phyloP scores from a whole-genome alignment of 2,797 vertebrate genomes.

The Macropus fuliginosus region DNA sequence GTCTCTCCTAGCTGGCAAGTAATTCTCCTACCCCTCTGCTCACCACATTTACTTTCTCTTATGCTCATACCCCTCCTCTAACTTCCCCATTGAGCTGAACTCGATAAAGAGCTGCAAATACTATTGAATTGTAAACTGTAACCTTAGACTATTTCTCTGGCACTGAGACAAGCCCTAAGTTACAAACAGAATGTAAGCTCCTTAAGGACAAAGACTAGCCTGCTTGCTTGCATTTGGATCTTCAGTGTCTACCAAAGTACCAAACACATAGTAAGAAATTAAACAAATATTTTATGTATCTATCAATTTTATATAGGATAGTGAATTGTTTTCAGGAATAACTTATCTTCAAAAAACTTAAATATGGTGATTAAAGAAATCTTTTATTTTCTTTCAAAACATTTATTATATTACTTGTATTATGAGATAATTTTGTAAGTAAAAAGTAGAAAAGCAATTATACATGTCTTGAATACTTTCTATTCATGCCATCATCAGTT shows the following conservation, averaged over 20 bases:
- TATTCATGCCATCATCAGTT: not conserved
- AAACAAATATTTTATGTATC: not conserved
- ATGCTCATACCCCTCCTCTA: not conserved
- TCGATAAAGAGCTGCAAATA: not conserved
- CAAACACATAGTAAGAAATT: not conserved
- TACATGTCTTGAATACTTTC: not conserved
- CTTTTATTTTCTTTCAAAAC: not conserved
- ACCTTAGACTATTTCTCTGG: not conserved
- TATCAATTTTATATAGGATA: not conserved
- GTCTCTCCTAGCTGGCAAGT: not conserved
- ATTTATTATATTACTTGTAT: not conserved
- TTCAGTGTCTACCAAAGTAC: not conserved
- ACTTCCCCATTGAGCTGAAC: not conserved
- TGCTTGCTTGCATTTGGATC: not conserved
- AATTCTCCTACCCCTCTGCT: not conserved
- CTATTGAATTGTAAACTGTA: not conserved
- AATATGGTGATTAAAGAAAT: not conserved
- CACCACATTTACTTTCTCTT: not conserved
- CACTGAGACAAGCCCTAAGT: not conserved
- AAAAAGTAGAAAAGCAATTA: not conserved
- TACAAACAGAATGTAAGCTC: not conserved
- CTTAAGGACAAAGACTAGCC: not conserved
- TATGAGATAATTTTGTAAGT: not conserved
- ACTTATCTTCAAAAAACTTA: not conserved
- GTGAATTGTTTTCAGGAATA: not conserved